These are phyloP conservation scores for Gracilinanus agilis DNA, from an alignment of 2,113 vertebrate species.

Conservation along the genomic window DNA sequence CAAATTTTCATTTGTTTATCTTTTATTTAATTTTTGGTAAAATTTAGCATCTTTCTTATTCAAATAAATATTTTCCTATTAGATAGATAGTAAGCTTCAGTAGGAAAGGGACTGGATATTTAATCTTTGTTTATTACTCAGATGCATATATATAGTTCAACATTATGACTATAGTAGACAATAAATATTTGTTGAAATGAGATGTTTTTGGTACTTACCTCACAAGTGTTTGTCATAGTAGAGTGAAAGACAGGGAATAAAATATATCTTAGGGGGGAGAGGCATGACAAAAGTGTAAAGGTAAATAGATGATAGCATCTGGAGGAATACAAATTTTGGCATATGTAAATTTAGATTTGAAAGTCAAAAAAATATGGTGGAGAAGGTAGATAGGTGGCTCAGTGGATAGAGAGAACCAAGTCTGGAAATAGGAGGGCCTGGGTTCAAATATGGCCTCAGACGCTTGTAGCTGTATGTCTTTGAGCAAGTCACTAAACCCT, in stretches of 20 bases:
- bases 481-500: too few relatives aligned
- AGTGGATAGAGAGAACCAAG: too few relatives aligned
- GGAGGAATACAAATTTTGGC: neutral
- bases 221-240: neutral
- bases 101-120: neutral
- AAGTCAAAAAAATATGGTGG: neutral
- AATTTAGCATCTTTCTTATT: neutral
- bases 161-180: neutral
- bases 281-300: neutral
- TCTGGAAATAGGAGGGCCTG: too few relatives aligned
- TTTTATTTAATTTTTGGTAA: neutral
- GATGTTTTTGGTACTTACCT: neutral
- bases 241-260: neutral
- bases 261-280: neutral
- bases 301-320: neutral
- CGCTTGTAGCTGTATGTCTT: too few relatives aligned
- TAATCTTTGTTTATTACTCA: neutral
- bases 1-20: neutral
- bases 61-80: neutral
- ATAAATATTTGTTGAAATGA: neutral
- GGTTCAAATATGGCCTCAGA: too few relatives aligned
- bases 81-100: neutral
- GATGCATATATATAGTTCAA: neutral
- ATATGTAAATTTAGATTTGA: neutral
- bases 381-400: too few relatives aligned